Evolutionary conservation across 2,113 vertebrate species (phyloP).

Genomic region (Peucedramus taeniatus): DNA sequence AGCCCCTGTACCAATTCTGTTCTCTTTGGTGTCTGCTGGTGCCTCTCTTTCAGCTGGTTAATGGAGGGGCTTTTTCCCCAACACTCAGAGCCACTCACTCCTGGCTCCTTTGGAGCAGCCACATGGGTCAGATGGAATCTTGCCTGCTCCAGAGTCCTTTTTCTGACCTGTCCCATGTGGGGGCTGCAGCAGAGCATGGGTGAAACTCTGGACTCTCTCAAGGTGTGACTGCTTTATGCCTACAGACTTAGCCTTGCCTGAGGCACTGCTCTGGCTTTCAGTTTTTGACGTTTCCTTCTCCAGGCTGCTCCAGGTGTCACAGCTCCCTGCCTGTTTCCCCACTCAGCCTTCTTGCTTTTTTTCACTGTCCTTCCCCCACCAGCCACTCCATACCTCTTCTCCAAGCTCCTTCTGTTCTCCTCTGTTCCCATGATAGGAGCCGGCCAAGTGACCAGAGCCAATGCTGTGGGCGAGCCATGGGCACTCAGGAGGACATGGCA

Average conservation of each 20-base stretch:
- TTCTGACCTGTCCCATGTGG: neutral
- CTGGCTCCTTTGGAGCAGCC: neutral
- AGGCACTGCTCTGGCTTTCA: neutral
- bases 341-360: neutral
- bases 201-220: neutral
- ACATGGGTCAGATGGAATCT: neutral
- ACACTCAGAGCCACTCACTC: rapidly evolving
- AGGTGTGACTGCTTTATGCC: rapidly evolving
- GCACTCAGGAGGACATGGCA: neutral
- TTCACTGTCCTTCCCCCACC: neutral
- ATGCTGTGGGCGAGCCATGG: neutral
- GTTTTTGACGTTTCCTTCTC: neutral
- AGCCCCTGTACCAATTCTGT: neutral
- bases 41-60: neutral
- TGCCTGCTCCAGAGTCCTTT: rapidly evolving
- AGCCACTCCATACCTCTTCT: neutral
- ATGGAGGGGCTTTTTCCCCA: rapidly evolving
- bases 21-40: neutral
- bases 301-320: neutral
- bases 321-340: neutral
- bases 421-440: rapidly evolving
- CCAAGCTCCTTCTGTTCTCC: neutral
- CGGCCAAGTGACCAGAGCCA: neutral
- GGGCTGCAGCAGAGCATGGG: neutral
- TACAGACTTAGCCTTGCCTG: rapidly evolving